These are phyloP conservation scores for Sciurus carolinensis DNA, from an alignment of 2,797 vertebrate genomes.

Conservation along the genomic window DNA sequence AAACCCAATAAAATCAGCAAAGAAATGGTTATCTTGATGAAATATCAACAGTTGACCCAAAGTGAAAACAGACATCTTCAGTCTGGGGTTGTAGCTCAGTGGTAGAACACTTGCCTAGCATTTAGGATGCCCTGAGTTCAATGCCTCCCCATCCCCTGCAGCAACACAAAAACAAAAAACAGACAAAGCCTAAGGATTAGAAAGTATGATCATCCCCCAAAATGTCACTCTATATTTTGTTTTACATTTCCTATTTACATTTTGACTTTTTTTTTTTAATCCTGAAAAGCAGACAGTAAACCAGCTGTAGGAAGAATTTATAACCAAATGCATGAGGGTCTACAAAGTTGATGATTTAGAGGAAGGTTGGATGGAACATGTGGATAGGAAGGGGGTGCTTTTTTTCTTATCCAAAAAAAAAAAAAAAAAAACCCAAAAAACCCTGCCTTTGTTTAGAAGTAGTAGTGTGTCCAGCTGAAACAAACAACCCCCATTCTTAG, in stretches of 20 bases:
- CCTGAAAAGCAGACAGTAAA: not conserved
- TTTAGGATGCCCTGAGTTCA: too few relatives aligned
- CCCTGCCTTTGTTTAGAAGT: slow-evolving; percentile 32
- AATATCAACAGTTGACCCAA: slow-evolving; percentile 77
- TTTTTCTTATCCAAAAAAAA: slow-evolving; percentile 20
- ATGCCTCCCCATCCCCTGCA: too few relatives aligned
- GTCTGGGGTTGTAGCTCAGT: too few relatives aligned
- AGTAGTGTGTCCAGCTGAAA: not conserved
- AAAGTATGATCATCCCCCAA: slow-evolving; percentile 57
- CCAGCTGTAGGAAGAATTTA: not conserved
- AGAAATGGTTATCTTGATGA: slow-evolving; percentile 79
- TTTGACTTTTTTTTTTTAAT: not conserved
- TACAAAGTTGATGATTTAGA: not conserved
- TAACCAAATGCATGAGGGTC: not conserved
- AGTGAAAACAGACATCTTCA: slow-evolving; percentile 76
- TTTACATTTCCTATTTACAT: not conserved
- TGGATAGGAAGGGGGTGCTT: not conserved
- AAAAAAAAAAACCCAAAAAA: not conserved
- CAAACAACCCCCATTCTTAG: not conserved
- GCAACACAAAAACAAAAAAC: slow-evolving; percentile 63
- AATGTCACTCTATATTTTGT: slow-evolving; percentile 12
- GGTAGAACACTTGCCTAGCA: too few relatives aligned
- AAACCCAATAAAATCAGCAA: slow-evolving; percentile 50
- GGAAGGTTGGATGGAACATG: not conserved
- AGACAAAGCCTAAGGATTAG: slow-evolving; percentile 69